Evolutionary conservation across 2,888 invertebrate species (phyloP).

Genomic region (Pyrochroa serraticornis): DNA sequence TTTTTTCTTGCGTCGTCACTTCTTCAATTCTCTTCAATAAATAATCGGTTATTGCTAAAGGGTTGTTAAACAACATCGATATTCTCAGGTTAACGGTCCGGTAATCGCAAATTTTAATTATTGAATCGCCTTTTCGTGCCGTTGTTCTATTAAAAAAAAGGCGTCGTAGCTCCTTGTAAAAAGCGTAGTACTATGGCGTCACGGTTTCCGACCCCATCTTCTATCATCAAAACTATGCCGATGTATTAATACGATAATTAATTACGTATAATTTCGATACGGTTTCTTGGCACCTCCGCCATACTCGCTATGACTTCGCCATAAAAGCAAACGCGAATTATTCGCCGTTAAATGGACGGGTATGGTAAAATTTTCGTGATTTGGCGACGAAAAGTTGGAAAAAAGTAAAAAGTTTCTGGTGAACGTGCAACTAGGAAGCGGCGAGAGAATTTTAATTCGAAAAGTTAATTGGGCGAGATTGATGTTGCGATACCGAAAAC

Average conservation of each 20-base stretch:
- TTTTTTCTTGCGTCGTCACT: too few relatives aligned
- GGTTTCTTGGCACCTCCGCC: constrained; percentile 46
- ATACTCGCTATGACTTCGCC: neutral
- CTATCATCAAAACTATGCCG: constrained; percentile 17
- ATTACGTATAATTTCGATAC: constrained; percentile 53
- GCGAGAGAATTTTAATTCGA: constrained; percentile 24
- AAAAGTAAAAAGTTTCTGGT: constrained; percentile 11
- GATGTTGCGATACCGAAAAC: constrained; percentile 34
- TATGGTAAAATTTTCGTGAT: too few relatives aligned
- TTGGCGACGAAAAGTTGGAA: constrained; percentile 2
- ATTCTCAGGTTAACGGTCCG: too few relatives aligned
- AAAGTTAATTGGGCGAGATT: constrained; percentile 33
- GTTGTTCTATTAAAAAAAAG: too few relatives aligned
- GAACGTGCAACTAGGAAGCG: constrained; percentile 25
- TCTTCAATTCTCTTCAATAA: too few relatives aligned
- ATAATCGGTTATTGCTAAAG: too few relatives aligned
- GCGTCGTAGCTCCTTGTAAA: too few relatives aligned
- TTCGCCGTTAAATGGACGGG: constrained; percentile 8
- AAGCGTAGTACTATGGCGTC: constrained; percentile 14
- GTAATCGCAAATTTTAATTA: too few relatives aligned
- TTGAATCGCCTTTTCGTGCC: too few relatives aligned
- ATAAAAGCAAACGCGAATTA: constrained; percentile 9
- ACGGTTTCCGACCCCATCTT: constrained; percentile 16
- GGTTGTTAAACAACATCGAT: too few relatives aligned
- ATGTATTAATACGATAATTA: constrained; percentile 51